These are phyloP conservation scores for Potamarius usumacintae DNA, from an alignment of 2,113 vertebrate species.

Conservation along the genomic window DNA sequence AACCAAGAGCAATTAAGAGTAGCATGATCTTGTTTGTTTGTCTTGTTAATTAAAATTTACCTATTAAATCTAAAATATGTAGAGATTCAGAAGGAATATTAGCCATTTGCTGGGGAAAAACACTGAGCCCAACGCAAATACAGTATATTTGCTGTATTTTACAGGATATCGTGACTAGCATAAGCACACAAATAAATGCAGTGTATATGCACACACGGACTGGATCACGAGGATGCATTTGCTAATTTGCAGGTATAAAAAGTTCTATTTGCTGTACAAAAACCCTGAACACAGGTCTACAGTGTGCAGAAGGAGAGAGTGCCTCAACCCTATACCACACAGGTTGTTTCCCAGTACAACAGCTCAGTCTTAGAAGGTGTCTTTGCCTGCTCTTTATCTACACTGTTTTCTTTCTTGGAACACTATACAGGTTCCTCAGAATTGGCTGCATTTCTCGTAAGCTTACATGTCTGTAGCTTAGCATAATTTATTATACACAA, in stretches of 20 bases:
- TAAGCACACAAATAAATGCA: not conserved
- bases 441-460: not conserved
- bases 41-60: not conserved
- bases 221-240: not conserved
- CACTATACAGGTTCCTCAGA: conserved; percentile 17
- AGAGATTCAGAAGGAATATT: not conserved
- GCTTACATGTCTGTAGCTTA: conserved; percentile 12
- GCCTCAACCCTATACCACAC: not conserved
- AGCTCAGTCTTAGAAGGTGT: conserved; percentile 3
- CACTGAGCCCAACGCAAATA: not conserved
- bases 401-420: not conserved
- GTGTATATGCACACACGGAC: not conserved
- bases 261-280: not conserved
- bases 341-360: conserved; percentile 23
- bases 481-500: conserved; percentile 25
- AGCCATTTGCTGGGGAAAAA: not conserved
- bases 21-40: not conserved
- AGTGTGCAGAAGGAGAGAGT: not conserved
- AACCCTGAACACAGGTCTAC: not conserved
- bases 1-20: not conserved
- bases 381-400: conserved; percentile 18
- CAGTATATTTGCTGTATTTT: not conserved
- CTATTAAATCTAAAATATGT: not conserved
- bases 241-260: not conserved
- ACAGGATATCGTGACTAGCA: not conserved